Base-by-base conservation (phyloP, 2,113 vertebrate genomes). In the Chrysemys picta region DNA sequence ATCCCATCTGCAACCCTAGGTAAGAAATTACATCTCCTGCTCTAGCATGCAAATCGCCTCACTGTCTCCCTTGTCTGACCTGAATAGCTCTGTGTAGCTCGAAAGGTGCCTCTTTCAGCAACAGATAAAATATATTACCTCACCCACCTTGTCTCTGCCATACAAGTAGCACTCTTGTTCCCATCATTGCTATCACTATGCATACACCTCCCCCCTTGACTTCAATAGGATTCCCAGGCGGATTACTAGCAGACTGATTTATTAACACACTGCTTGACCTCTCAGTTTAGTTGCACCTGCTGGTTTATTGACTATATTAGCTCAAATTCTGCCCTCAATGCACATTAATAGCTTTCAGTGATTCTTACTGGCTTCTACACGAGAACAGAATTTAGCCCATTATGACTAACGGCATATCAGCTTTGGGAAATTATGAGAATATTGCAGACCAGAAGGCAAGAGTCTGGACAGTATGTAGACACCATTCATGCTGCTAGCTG, bases 391-490 rank as follows among this genome's bases (percentile, higher is more conserved):
- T 22, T 69, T n/a, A 38, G 16, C 35, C 42, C 24, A 76, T 76
- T 19, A 79, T 86, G 80, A 75, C 3, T 13, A 72, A 27, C 22
- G n/a, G 5, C 38, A 75, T 88, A 62, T 45, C 81, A 84, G 14
- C 12, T 89, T 42, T 87, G 52, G 52, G 94, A 82, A 50, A 31
- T 47, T 59, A 94, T 69, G 91, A 89, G 29, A 69, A 29, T 27
- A 45, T 42, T 22, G 24, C 59, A 72, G 72, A 76, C 24, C 88
- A 87, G 80, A 76, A 82, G 42, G 38, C 11, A 27, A 45, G 24
- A 27, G 11, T 76, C 42, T 76, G 24, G 22, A 6, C 24, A 14
- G 75, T 45, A 6, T 45, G 42, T 45, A 45, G 10, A 76, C 42
- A 45, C 24, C 42, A 13, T 25, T 91, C 91, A 95, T 2, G 0